Evolutionary conservation across 2,797 vertebrate species (phyloP), one percentile per base, ranked within the genome.

Genomic region (Peromyscus melanophrys): DNA sequence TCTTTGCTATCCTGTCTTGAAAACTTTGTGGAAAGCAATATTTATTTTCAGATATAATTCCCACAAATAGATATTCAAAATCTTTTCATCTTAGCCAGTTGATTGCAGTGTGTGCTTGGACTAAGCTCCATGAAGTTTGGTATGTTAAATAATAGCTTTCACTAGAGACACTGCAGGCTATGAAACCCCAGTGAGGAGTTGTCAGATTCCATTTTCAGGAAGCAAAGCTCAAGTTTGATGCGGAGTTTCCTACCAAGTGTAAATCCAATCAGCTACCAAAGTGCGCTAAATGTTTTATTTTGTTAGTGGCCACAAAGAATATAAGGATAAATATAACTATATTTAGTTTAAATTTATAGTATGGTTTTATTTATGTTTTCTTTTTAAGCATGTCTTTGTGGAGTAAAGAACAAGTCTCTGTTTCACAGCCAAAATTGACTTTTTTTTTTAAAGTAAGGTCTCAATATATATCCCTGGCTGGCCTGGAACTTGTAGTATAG

Each of bases 271-370:
- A 52, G 81, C 83, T 96, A 89, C 89, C 84, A 90, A 92, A 94
- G 46, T 69, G 86, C 85, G 95, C 94, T 92, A 94, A 95, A 94
- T 96, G 87, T 96, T 96, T 96, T 96, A 92, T 97, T 96, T 96
- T 94, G 90, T 95, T 95, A 83, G 94, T 97, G 90, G 94, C 86
- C 94, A 95, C 94, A 94, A 90, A 92, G 93, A 92, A 63, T 95
- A 5, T 95, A 97, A 96, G 96, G 94, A 95, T 89, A 93, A 85
- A 89, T 94, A 96, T 81, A 93, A 92, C 12, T 61, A 65, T 65
- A 67, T 97, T 83, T 61, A 96, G 82, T 94, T 96, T 95, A 95
- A 92, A 84, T 73, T 95, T 97, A 94, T 85, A 76, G 25, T 46
- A 95, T 96, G 78, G 31, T 49, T 75, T 89, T 75, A 63, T 63